phyloP scores from a whole-genome alignment of 2,888 invertebrate species.

The Dione vanillae region DNA sequence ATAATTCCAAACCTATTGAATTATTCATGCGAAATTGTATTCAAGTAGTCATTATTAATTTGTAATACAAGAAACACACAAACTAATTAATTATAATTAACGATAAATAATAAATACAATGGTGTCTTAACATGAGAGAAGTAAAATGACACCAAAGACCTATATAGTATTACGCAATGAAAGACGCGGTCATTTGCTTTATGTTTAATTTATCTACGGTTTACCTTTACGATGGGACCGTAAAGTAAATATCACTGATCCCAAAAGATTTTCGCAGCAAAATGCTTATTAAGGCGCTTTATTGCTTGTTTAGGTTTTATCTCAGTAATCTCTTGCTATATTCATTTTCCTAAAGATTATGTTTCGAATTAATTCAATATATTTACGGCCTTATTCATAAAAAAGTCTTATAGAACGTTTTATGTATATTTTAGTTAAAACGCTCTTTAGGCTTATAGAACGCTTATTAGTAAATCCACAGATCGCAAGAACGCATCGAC shows the following conservation, averaged over 20 bases:
- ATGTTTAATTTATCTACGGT: slow-evolving; percentile 18
- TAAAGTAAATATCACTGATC: slow-evolving; percentile 71
- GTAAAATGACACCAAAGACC: not conserved
- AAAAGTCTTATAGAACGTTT: too few relatives aligned
- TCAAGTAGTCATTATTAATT: too few relatives aligned
- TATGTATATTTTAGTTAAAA: too few relatives aligned
- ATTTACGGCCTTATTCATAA: too few relatives aligned
- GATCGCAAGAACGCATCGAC: too few relatives aligned
- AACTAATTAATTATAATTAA: too few relatives aligned
- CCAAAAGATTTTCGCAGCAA: slow-evolving; percentile 60
- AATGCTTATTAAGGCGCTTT: slow-evolving; percentile 70
- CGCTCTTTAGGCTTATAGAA: too few relatives aligned
- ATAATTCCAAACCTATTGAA: too few relatives aligned
- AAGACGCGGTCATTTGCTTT: slow-evolving; percentile 19
- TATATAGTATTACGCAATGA: slow-evolving; percentile 23
- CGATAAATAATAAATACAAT: not conserved
- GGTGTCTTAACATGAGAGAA: not conserved
- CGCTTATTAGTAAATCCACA: too few relatives aligned
- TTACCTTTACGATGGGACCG: slow-evolving; percentile 62
- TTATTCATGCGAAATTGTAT: too few relatives aligned
- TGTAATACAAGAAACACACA: too few relatives aligned
- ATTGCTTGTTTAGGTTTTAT: slow-evolving; percentile 65
- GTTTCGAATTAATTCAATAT: not conserved
- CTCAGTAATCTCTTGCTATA: slow-evolving; percentile 49
- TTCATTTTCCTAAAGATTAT: slow-evolving; percentile 56